Evolutionary conservation across 2,888 invertebrate genomes (phyloP), one percentile per base, ranked within the genome.

Genomic region (Apocheima hispidaria): DNA sequence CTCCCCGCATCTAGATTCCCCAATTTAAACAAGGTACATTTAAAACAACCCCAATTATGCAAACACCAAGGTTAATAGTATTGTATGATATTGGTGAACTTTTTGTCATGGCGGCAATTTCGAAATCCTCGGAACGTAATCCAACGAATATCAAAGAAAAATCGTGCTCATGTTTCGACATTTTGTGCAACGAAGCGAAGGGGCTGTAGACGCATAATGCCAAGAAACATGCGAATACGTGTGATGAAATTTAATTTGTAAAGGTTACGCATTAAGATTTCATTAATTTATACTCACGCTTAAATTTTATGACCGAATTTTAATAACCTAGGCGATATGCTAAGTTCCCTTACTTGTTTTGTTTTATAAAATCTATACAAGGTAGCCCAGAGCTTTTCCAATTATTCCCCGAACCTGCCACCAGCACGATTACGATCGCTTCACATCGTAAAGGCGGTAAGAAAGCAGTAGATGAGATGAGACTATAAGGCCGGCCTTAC

Each of bases 151-250:
- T 43, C 40, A 43, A 28, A 51, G 35, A 58, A 43, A 33, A 50
- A 36, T 44, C 36, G 43, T 51, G 43, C 16, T 28, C 41, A 38
- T 43, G 16, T 50, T 50, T 43, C 28, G 58, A 43, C 40, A 21
- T 20, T 57, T 44, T 58, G 43, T 44, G 58, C 58, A 58, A 43
- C 49, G 7, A 4, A 49, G 48, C 46, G 44, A 46, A 54, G 35
- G 46, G 20, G 56, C 18, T 43, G 23, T 35, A 35, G 14, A 49
- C 21, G 21, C 12, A 30, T n/a, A 23, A 12, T 36, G 14, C 14
- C 20, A 23, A 21, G 23, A 35, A 49, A 35, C 21, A 49, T 35
- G 21, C 49, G 35, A 23, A 35, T 21, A 14, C n/a, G 4, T 20
- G 5, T 49, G 49, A 35, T 6, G 49, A 36, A 49, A 49, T 49